These are phyloP conservation scores for Cryptotis parvus DNA, from an alignment of 2,113 vertebrate species.

Conservation along the genomic window DNA sequence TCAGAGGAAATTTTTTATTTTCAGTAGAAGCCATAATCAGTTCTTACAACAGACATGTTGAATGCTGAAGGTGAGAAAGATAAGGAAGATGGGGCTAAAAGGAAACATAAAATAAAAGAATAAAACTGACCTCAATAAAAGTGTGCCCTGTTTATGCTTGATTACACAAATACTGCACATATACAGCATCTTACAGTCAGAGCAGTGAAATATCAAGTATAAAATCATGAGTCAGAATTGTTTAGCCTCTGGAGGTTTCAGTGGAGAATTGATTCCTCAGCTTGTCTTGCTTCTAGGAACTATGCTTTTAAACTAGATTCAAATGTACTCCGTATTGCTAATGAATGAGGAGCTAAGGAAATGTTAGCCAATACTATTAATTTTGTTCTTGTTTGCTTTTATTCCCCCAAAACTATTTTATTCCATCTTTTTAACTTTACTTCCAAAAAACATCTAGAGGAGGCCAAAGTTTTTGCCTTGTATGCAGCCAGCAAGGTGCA, in stretches of 20 bases:
- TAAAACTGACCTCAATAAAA: not conserved
- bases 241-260: not conserved
- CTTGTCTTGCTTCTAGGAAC: not conserved
- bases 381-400: not conserved
- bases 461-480: too few relatives aligned
- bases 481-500: too few relatives aligned
- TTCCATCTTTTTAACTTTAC: not conserved
- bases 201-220: not conserved
- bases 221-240: not conserved
- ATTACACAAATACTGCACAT: not conserved
- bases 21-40: not conserved
- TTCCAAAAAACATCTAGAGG: not conserved
- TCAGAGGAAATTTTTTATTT: not conserved
- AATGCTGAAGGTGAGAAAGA: not conserved
- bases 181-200: not conserved
- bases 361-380: not conserved
- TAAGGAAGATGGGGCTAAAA: not conserved
- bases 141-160: not conserved
- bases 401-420: not conserved
- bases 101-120: not conserved
- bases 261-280: not conserved
- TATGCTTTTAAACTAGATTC: not conserved
- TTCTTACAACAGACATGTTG: not conserved
- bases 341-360: constrained; percentile 46
- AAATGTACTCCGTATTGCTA: not conserved